Conservation (phyloP, 2,113 vertebrate genomes). For the Odocoileus hemionus region DNA sequence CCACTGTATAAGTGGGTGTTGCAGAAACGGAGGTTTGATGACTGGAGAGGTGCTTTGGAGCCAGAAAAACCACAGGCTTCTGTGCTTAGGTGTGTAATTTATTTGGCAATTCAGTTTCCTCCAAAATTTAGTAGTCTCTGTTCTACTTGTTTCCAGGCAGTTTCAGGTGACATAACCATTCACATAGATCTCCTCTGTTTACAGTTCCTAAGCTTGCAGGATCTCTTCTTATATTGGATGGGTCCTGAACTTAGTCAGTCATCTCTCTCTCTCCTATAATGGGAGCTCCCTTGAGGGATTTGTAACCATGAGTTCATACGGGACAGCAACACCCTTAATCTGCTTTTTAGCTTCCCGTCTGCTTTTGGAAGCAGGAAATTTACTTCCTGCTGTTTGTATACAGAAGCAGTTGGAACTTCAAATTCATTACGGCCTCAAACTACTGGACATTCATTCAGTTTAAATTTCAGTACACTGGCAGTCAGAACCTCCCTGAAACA, state of each 20-base stretch:
- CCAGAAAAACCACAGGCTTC: not conserved
- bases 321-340: not conserved
- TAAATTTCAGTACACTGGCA: not conserved
- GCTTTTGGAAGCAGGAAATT: not conserved
- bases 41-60: not conserved
- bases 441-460: not conserved
- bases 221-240: not conserved
- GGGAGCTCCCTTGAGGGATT: not conserved
- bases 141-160: not conserved
- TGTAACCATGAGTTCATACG: not conserved
- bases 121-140: not conserved
- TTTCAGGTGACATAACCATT: not conserved
- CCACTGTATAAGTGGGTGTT: not conserved
- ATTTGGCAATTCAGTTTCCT: not conserved
- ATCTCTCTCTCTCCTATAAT: not conserved
- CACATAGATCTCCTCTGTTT: not conserved
- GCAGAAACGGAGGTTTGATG: not conserved
- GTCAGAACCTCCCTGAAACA: not conserved
- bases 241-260: not conserved
- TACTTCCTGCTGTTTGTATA: not conserved
- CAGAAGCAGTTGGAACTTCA: not conserved
- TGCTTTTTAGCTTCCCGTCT: not conserved
- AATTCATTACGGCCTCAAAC: not conserved
- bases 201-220: not conserved
- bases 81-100: not conserved